Base-by-base conservation (phyloP, 2,888 invertebrate species). In the Synergus laeviventris region DNA sequence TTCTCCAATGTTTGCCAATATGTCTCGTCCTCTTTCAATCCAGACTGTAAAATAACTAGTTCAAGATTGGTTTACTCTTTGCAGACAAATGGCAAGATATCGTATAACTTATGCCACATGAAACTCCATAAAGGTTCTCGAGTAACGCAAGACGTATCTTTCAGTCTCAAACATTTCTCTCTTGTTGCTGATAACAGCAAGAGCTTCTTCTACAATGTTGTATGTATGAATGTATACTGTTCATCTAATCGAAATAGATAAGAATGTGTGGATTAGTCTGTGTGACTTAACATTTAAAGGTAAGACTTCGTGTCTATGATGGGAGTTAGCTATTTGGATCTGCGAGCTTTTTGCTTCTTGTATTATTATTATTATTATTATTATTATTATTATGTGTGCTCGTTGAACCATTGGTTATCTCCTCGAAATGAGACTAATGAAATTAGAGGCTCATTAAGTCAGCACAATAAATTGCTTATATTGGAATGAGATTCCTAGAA, bases 381-480 rank as follows among this genome's bases (percentile, higher is more conserved):
- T n/a, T n/a, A n/a, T n/a, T n/a, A 49, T 70, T 70, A 49, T 31
- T 31, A 31, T 0, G 1, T 70, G 70, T 54, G 49, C 49, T 49
- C 70, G 49, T 70, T 73, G 61, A 61, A 61, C 60, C 61, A 60
- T 64, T 45, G 81, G 80, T 84, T 83, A 83, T 84, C 84, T 79
- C 78, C 18, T 18, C 59, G 73, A 76, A 79, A 81, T 78, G 79
- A 76, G 80, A 79, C 80, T 84, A 84, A 87, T 86, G 81, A 82
- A 87, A 87, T 88, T 85, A 86, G 81, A 84, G 82, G 84, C 81
- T 78, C 80, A 79, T 85, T 83, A 82, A 81, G 80, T 81, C 73
- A 80, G 76, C 81, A 84, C 81, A 86, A 83, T 84, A 81, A 79
- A 42, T 36, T 62, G 77, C 74, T 77, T 82, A 78, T 83, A 79